Percentiles rank a stretch among this genome's conserved stretches.
These are phyloP conservation scores for Amblyjoppa proteus DNA, from an alignment of 2,888 invertebrate genomes.

Conservation along the genomic window DNA sequence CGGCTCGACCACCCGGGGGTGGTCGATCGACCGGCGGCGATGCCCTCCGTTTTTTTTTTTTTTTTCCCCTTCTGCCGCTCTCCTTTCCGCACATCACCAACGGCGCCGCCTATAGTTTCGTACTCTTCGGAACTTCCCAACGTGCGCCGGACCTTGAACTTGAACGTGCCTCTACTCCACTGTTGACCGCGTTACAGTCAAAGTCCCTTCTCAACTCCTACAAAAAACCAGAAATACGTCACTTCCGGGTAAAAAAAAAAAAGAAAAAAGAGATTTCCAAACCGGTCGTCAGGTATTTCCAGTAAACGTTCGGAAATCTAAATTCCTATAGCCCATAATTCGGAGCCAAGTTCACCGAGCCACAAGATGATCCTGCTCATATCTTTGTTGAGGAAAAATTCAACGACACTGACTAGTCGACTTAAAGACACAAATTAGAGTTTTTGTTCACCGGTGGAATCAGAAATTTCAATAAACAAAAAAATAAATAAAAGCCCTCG, in stretches of 20 bases:
- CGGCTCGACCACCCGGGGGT: background rate
- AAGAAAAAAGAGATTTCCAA: background rate
- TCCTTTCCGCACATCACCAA: background rate
- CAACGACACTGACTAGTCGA: background rate
- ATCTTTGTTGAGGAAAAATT: too few species aligned
- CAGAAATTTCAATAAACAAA: background rate
- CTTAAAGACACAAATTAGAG: background rate
- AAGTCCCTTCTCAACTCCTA: background rate
- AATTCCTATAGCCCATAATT: too few species aligned
- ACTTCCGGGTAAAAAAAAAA: too few species aligned
- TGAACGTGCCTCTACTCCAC: slow-evolving; percentile 48
- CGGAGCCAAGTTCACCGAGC: too few species aligned
- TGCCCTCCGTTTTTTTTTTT: slow-evolving; percentile 14
- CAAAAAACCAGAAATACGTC: too few species aligned
- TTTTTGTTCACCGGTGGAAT: background rate
- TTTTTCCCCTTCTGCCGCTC: background rate
- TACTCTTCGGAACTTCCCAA: slow-evolving; percentile 23
- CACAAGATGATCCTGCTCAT: too few species aligned
- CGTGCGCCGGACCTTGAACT: slow-evolving; percentile 56
- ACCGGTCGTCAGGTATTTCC: background rate
- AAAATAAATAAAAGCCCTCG: too few species aligned
- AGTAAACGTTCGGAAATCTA: too few species aligned
- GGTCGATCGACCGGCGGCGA: slow-evolving; percentile 48
- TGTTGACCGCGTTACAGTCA: slow-evolving; percentile 1
- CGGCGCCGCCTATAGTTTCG: slow-evolving; percentile 8